These are phyloP conservation scores for Erethizon dorsatum DNA, from an alignment of 2,797 vertebrate species.

Conservation along the genomic window DNA sequence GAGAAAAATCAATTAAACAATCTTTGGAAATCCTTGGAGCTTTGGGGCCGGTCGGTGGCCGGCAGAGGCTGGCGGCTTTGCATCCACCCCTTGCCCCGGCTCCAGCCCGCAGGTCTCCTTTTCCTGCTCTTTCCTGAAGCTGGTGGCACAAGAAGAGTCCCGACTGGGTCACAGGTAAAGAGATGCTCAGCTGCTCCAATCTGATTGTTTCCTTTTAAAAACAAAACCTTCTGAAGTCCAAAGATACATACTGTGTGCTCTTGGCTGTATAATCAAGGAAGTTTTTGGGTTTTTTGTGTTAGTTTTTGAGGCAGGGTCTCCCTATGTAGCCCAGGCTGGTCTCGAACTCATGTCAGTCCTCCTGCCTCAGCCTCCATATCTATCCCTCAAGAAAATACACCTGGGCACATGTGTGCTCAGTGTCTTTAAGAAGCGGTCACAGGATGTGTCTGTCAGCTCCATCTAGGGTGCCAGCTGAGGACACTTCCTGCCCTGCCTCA, in stretches of 20 bases:
- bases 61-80: slow-evolving; percentile 59
- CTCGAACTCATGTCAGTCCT: background rate
- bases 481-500: background rate
- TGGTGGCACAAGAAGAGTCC: accelerated
- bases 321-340: background rate
- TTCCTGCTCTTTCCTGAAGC: background rate
- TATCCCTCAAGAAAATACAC: background rate
- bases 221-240: background rate
- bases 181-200: background rate
- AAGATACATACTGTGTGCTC: accelerated
- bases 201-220: background rate
- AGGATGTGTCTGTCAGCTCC: background rate
- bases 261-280: background rate
- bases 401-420: background rate
- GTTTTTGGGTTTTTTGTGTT: too few species aligned
- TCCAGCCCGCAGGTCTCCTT: background rate
- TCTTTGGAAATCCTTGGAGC: slow-evolving; percentile 86
- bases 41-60: slow-evolving; percentile 39
- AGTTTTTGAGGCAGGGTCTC: background rate
- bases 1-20: slow-evolving; percentile 92
- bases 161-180: background rate
- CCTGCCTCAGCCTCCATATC: background rate
- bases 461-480: background rate
- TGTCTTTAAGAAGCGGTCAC: background rate
- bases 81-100: background rate